Conservation (phyloP, 2,797 vertebrate species). For the Mus spretus region DNA sequence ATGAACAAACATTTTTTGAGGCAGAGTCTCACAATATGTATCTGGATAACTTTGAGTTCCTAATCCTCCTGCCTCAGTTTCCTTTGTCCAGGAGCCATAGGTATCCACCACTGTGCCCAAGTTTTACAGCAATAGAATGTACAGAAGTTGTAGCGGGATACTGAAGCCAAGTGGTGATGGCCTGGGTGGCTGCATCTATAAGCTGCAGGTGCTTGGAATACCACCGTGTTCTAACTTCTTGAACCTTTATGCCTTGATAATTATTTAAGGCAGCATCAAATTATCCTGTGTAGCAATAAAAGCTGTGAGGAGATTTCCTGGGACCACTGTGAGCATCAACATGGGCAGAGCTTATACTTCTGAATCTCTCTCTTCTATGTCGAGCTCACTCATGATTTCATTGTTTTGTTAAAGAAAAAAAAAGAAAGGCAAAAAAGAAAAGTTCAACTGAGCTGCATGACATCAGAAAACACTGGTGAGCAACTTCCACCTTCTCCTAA, state of each 20-base stretch:
- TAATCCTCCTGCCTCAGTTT: background rate
- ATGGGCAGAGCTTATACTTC: background rate
- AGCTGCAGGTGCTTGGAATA: background rate
- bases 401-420: background rate
- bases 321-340: background rate
- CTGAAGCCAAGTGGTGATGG: slow-evolving; percentile 23
- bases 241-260: slow-evolving; percentile 20
- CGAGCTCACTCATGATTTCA: background rate
- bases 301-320: background rate
- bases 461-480: background rate
- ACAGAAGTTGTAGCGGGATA: background rate
- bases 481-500: slow-evolving; percentile 44
- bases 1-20: background rate
- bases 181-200: background rate
- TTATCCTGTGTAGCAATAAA: background rate
- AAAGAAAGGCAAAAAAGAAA: background rate
- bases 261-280: background rate
- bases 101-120: background rate
- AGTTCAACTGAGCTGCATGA: slow-evolving; percentile 24
- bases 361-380: background rate
- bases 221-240: background rate
- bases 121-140: slow-evolving; percentile 14
- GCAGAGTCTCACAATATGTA: background rate
- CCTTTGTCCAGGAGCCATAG: too few species aligned
- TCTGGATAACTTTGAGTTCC: background rate